A percentile compares a stretch with the other conserved stretches of the same genome.
phyloP scores from a whole-genome alignment of 2,797 vertebrate genomes.

The Dermochelys coriacea region DNA sequence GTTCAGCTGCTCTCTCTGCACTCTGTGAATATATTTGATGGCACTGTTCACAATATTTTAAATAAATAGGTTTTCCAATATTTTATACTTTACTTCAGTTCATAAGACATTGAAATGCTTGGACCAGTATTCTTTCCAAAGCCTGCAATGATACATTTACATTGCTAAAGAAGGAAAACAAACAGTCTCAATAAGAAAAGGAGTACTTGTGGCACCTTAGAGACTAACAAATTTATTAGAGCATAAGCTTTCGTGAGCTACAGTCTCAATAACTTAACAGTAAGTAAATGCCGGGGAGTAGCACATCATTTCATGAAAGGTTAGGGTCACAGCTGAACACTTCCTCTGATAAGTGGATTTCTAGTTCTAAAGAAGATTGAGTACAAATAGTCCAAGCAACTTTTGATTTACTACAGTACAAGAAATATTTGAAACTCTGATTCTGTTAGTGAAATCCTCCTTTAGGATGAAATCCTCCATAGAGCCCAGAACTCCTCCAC shows the following conservation, averaged over 20 bases:
- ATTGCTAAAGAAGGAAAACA: neutral
- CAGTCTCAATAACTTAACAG: neutral
- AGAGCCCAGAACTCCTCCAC: slow-evolving; percentile 71
- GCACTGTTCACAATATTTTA: neutral
- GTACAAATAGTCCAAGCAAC: slow-evolving; percentile 1
- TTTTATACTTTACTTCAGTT: neutral
- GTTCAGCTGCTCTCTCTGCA: neutral
- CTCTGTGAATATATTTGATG: neutral
- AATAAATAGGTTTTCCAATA: neutral
- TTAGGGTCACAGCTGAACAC: neutral
- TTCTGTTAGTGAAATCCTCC: slow-evolving; percentile 76
- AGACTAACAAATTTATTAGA: no score
- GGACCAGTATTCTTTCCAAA: neutral
- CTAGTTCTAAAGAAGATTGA: slow-evolving; percentile 25
- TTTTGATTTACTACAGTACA: slow-evolving; percentile 25
- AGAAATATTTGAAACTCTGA: slow-evolving; percentile 70
- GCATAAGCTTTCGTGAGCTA: no score
- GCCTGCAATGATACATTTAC: neutral
- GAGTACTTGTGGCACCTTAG: no score
- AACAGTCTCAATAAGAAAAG: neutral
- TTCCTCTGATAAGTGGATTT: slow-evolving; percentile 10
- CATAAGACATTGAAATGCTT: neutral
- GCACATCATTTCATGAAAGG: neutral
- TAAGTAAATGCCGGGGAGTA: neutral
- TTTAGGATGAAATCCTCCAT: slow-evolving; percentile 72